Conservation (phyloP, 2,113 vertebrate genomes). For the Megaleporinus macrocephalus region DNA sequence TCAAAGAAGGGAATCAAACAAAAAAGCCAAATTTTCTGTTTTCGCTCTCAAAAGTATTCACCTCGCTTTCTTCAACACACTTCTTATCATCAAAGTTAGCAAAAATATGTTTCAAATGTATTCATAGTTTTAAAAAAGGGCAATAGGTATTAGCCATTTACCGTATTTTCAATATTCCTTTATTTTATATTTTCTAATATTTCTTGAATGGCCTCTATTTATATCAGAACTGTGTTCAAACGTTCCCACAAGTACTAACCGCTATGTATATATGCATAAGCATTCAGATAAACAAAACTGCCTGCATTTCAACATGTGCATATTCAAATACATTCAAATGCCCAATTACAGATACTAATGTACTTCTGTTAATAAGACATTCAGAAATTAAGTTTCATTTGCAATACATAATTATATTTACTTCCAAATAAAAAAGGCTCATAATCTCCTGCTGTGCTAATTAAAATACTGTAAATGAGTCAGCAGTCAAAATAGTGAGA, state of each 20-base stretch:
- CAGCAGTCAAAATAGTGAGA: not conserved
- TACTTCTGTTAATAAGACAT: not conserved
- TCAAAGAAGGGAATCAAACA: slow-evolving; percentile 8
- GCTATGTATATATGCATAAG: not conserved
- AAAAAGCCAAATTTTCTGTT: not conserved
- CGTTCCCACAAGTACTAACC: not conserved
- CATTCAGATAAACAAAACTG: not conserved
- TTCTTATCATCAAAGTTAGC: not conserved
- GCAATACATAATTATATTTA: slow-evolving; percentile 2
- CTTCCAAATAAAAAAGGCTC: not conserved
- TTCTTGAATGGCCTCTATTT: too few relatives aligned
- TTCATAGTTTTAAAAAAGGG: too few relatives aligned
- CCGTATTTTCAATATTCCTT: too few relatives aligned
- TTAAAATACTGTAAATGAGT: not conserved
- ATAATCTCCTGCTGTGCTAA: not conserved
- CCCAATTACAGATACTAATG: not conserved
- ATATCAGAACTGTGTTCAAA: not conserved
- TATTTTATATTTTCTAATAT: too few relatives aligned
- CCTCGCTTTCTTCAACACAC: not conserved
- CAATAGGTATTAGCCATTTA: too few relatives aligned
- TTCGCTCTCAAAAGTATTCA: not conserved
- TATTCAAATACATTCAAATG: not conserved
- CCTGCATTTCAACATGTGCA: not conserved
- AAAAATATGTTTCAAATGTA: not conserved
- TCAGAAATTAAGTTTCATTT: slow-evolving; percentile 15